Percentiles rank a stretch among this genome's conserved stretches.
Evolutionary conservation across 2,113 vertebrate species (phyloP).

Genomic region (Sorex araneus): DNA sequence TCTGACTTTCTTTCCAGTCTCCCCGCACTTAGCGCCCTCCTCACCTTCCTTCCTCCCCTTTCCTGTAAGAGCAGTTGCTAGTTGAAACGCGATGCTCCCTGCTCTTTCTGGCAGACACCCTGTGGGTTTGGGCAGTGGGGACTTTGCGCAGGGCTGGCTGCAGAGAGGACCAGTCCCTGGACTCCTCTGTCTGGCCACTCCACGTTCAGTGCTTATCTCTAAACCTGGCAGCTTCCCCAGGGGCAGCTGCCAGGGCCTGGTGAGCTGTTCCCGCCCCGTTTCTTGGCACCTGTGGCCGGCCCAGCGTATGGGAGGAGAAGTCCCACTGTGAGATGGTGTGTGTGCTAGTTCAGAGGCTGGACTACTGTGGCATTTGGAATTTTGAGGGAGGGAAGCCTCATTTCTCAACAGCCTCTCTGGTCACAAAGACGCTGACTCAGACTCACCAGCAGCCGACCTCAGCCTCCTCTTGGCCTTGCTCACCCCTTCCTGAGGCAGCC

Average conservation of each 20-base stretch:
- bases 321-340: not conserved
- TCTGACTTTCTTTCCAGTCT: not conserved
- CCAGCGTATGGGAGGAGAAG: not conserved
- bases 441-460: conserved; percentile 28
- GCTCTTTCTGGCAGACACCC: conserved; percentile 26
- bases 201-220: fast-evolving
- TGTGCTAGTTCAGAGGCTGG: not conserved
- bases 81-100: conserved; percentile 31
- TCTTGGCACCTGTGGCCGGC: not conserved
- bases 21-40: not conserved
- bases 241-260: not conserved
- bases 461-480: conserved; percentile 16
- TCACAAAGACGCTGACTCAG: conserved; percentile 73
- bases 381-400: conserved; percentile 52
- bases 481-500: not conserved
- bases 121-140: not conserved
- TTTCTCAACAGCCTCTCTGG: conserved; percentile 53
- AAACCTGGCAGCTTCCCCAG: not conserved
- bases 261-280: not conserved
- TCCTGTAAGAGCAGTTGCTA: not conserved
- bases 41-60: not conserved
- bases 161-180: not conserved
- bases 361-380: conserved; percentile 6
- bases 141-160: not conserved
- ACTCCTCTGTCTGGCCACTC: fast-evolving